Base-by-base conservation (phyloP, 2,888 invertebrate genomes). In the Melinaea marsaeus region DNA sequence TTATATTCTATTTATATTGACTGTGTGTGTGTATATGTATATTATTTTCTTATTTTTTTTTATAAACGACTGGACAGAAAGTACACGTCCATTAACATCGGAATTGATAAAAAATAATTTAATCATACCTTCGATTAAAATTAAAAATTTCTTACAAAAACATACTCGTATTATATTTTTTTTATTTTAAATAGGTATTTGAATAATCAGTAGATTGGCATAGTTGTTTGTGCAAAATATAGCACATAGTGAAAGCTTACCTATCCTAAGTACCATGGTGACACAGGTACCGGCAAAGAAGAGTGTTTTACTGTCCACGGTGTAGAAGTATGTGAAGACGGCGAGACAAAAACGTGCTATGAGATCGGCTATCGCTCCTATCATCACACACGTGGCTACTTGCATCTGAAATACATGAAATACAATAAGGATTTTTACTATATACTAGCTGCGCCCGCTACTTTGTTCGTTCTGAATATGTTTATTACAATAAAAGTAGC, bases 361-460 rank as follows among this genome's bases (percentile, higher is more conserved):
- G 22, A 95, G 86, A 83, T 95, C 95, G 0, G 94, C 92, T 13
- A 93, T 84, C 0, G 95, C 95, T 0, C 93, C 93, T 2, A 94
- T 91, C 69, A 95, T 94, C 59, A 95, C 93, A 62, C 95, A 92
- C 2, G 92, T 85, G 0, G 95, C 94, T 0, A 94, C 92, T 72
- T 94, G 92, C 66, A 90, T 84, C 93, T 93, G 74, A 64, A 83
- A 65, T 60, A 32, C 3, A 33, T 93, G 74, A 64, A 83, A 65
- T 60, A 32, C 3, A 33, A 51, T 4, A 55, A 55, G 33, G 45
- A 54, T 54, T 54, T n/a, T 37, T n/a, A 54, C 9, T 34, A 22
- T 54, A 32, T 13, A 32, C 35, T 6, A 9, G 37, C 45, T n/a
- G 33, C n/a, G 22, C 13, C 33, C 9, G 13, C 42, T 22, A 22